phyloP scores from a whole-genome alignment of 2,888 invertebrate genomes.

The Bedellia somnulentella region DNA sequence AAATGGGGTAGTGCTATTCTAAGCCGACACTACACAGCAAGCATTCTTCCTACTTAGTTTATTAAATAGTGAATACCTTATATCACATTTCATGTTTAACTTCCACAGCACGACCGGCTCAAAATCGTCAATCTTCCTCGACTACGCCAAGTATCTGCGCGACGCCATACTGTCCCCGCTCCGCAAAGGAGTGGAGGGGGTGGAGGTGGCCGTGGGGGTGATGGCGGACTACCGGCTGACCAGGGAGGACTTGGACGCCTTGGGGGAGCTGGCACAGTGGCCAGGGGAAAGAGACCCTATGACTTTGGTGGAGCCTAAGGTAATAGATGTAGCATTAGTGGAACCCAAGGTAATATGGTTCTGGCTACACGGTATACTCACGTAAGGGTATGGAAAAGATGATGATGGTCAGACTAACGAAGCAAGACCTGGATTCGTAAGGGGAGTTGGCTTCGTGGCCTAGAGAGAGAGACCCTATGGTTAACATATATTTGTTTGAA shows the following conservation, averaged over 20 bases:
- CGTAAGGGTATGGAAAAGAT: too few relatives aligned
- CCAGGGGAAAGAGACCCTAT: constrained; percentile 76
- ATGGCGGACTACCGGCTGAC: constrained; percentile 84
- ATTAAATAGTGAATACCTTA: too few relatives aligned
- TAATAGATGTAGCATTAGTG: constrained; percentile 19
- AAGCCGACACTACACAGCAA: too few relatives aligned
- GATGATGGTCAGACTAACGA: too few relatives aligned
- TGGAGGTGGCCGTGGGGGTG: constrained; percentile 68
- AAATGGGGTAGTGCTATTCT: too few relatives aligned
- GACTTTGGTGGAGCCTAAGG: constrained; percentile 74
- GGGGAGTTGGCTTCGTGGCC: too few relatives aligned
- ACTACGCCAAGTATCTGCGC: constrained; percentile 82
- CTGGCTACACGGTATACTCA: too few relatives aligned
- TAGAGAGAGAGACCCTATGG: too few relatives aligned
- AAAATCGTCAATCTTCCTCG: constrained; percentile 79
- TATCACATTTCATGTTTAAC: not conserved
- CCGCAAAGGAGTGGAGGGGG: constrained; percentile 67
- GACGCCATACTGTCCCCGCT: constrained; percentile 78
- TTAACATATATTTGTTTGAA: too few relatives aligned
- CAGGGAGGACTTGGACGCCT: constrained; percentile 88
- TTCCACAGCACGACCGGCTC: constrained; percentile 73
- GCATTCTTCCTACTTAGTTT: too few relatives aligned
- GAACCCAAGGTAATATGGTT: too few relatives aligned
- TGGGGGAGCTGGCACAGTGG: constrained; percentile 87
- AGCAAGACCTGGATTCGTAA: too few relatives aligned